These are phyloP conservation scores for Mycogona germanica DNA, from an alignment of 2,888 invertebrate species.

Conservation along the genomic window DNA sequence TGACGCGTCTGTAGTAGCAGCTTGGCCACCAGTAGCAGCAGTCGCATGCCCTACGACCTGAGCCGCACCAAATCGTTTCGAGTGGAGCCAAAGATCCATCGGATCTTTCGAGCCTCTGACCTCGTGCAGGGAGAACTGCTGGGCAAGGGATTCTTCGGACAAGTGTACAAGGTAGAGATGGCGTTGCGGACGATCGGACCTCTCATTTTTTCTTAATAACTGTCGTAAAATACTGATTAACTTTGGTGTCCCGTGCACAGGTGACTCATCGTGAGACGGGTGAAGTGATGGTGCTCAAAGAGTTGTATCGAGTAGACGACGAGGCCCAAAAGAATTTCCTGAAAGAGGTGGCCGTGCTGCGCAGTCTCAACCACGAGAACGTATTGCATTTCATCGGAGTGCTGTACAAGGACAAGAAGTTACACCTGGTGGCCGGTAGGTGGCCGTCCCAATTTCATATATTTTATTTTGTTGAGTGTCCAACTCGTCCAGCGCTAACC, in stretches of 20 bases:
- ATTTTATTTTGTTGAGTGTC: too few species aligned
- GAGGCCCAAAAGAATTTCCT: conserved; percentile 88
- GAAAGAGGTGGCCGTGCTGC: conserved; percentile 87
- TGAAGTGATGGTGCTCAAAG: conserved; percentile 92
- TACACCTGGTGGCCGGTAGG: conserved; percentile 66
- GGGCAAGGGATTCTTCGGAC: conserved; percentile 90
- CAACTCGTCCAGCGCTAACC: neutral
- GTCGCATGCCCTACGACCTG: conserved; percentile 48
- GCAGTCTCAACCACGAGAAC: conserved; percentile 77
- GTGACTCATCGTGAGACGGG: conserved; percentile 81
- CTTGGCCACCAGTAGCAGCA: neutral
- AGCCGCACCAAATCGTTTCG: conserved; percentile 80
- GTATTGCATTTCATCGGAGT: conserved; percentile 86
- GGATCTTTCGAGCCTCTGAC: conserved; percentile 85
- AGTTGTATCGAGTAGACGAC: conserved; percentile 83
- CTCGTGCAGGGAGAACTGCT: conserved; percentile 72
- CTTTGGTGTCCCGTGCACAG: conserved; percentile 40
- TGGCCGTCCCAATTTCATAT: neutral
- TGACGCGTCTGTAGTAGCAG: neutral
- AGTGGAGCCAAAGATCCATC: conserved; percentile 49
- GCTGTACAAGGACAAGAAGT: conserved; percentile 77
- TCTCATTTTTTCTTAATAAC: neutral
- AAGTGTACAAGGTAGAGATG: conserved; percentile 41
- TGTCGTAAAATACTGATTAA: neutral
- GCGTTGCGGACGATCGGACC: neutral